Percentiles rank a stretch among this genome's conserved stretches.
Conservation (phyloP, 2,888 invertebrate species). For the Proisotoma minuta region DNA sequence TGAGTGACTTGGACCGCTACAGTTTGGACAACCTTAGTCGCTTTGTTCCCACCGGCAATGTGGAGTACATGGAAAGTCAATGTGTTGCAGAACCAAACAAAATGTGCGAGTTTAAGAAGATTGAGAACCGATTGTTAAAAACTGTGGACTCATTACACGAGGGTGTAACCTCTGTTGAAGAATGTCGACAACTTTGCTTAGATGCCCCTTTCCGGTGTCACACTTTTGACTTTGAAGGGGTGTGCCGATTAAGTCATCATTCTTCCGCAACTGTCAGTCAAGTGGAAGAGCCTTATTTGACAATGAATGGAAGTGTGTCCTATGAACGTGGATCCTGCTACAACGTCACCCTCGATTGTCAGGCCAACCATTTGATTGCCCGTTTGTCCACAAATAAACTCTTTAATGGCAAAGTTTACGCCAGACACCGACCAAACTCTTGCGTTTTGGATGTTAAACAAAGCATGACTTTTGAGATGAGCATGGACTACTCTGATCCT, state of each 20-base stretch:
- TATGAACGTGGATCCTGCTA: constrained; percentile 53
- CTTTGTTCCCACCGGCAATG: constrained; percentile 40
- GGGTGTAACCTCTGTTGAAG: constrained; percentile 50
- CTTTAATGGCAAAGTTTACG: constrained; percentile 55
- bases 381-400: constrained; percentile 52
- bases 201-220: constrained; percentile 51
- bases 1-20: constrained; percentile 52
- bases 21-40: constrained; percentile 40
- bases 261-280: constrained; percentile 50
- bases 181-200: constrained; percentile 51
- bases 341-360: constrained; percentile 52
- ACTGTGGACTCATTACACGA: constrained; percentile 51
- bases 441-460: constrained; percentile 53
- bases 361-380: constrained; percentile 53
- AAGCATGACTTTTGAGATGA: constrained; percentile 52
- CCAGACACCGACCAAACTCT: constrained; percentile 52
- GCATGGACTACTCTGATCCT: constrained; percentile 52
- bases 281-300: constrained; percentile 52
- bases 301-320: constrained; percentile 50
- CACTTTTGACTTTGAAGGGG: constrained; percentile 52
- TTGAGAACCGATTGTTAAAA: constrained; percentile 49
- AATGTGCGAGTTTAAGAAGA: constrained; percentile 51
- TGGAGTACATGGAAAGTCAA: constrained; percentile 53
- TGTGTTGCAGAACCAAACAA: constrained; percentile 51
- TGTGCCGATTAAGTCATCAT: constrained; percentile 53